Percentiles rank a stretch among this genome's conserved stretches.
phyloP scores from a whole-genome alignment of 2,113 vertebrate species.

The Dicentrarchus labrax region DNA sequence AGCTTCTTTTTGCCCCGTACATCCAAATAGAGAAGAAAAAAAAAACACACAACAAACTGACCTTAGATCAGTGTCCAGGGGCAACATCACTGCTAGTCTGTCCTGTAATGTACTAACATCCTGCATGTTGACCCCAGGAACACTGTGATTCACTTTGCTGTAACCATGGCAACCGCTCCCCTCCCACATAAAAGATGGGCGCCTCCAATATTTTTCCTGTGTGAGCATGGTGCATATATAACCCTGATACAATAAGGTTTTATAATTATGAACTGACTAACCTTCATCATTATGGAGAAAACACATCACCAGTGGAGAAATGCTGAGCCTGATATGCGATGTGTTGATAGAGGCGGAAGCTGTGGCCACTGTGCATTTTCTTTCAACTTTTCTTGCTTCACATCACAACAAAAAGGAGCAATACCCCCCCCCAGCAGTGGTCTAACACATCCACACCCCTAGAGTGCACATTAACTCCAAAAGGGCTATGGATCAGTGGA shows the following conservation, averaged over 20 bases:
- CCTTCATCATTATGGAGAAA: slow-evolving; percentile 24
- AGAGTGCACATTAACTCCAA: slow-evolving; percentile 62
- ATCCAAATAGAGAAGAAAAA: slow-evolving; percentile 1
- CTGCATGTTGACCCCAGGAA: slow-evolving; percentile 81
- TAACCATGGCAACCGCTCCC: slow-evolving; percentile 47
- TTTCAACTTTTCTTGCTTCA: slow-evolving; percentile 23
- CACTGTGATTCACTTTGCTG: slow-evolving; percentile 80
- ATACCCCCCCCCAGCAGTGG: slow-evolving; percentile 54
- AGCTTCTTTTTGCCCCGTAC: slow-evolving; percentile 5
- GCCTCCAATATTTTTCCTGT: slow-evolving; percentile 42
- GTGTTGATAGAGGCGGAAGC: not conserved
- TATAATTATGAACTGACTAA: slow-evolving; percentile 28
- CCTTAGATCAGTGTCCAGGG: slow-evolving; percentile 55
- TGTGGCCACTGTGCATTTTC: slow-evolving; percentile 18
- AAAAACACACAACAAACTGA: slow-evolving; percentile 31
- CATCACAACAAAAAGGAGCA: slow-evolving; percentile 63
- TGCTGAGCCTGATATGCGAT: not conserved
- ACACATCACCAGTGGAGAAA: not conserved
- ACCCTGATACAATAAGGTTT: slow-evolving; percentile 33
- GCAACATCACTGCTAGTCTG: slow-evolving; percentile 49
- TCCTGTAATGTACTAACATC: slow-evolving; percentile 61
- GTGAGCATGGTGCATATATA: slow-evolving; percentile 66
- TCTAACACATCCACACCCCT: slow-evolving; percentile 27
- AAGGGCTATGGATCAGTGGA: slow-evolving; percentile 78
- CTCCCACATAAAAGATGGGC: slow-evolving; percentile 36